Evolutionary conservation across 2,797 vertebrate species (phyloP), one percentile per base, ranked within the genome.

Genomic region (Choloepus didactylus): DNA sequence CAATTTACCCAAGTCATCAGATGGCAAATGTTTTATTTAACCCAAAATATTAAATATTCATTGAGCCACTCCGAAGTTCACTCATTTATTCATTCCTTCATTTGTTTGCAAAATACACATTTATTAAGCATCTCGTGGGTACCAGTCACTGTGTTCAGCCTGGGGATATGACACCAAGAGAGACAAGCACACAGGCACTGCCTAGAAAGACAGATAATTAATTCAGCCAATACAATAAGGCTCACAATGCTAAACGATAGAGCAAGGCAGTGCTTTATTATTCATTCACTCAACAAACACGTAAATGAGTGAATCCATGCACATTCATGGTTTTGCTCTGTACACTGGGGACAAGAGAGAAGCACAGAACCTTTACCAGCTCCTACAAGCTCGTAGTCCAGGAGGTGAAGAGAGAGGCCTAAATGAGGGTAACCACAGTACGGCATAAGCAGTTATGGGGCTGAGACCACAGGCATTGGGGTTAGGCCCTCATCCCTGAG

Each of bases 21-120:
- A 87, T 97, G 97, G 96, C 82, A 86, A 92, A 97, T 96, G 95
- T 97, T 97, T 97, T 97, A 97, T 97, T 97, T 95, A 97, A 86
- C 76, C 83, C 35, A 44, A 67, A 69, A 96, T 60, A 95, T 96
- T 92, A 94, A 97, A 62, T 94, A 97, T 97, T 97, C 73, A 96
- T 88, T 4, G 75, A 96, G 49, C n/a, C 4, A 38, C 88, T 70
- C 69, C 1, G 1, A 29, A 9, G n/a, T 12, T 80, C 75, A 83
- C 70, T 60, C 84, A 51, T 56, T 72, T 51, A 72, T 72, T 60
- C 72, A 64, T 59, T 91, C 92, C 51, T 92, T 94, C 79, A 75
- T 93, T 96, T 93, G 89, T 96, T 92, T 88, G 91, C 72, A 69
- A 49, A 27, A 69, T 60, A 91, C 90, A 95, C 51, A 81, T 77